phyloP scores from a whole-genome alignment of 2,888 invertebrate genomes.

The Sabatieria punctata region DNA sequence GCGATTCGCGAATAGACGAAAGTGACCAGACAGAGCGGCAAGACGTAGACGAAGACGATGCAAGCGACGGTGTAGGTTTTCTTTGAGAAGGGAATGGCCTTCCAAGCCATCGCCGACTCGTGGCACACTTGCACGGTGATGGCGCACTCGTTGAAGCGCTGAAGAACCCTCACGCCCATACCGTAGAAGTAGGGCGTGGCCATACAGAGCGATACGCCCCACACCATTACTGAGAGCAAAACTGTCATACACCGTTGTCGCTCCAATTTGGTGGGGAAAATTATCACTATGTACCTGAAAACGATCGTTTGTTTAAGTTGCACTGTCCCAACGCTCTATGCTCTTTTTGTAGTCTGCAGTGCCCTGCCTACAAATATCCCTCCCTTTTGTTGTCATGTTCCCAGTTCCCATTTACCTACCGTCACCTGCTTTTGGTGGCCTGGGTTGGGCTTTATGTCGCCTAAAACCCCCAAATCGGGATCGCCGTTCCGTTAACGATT shows the following conservation, averaged over 20 bases:
- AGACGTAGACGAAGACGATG: conserved; percentile 60
- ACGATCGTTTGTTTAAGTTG: no score
- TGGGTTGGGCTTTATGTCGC: no score
- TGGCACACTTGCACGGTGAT: neutral
- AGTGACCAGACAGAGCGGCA: conserved; percentile 64
- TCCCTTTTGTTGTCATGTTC: no score
- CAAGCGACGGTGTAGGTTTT: conserved; percentile 62
- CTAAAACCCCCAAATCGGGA: no score
- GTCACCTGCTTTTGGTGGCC: no score
- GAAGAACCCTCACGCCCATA: conserved; percentile 27
- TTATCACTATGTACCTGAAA: conserved; percentile 8
- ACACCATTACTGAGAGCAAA: conserved; percentile 31
- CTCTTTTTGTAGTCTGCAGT: no score
- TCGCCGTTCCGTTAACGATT: no score
- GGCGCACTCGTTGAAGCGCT: neutral
- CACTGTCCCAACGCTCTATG: no score
- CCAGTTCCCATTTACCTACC: no score
- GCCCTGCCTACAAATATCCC: no score
- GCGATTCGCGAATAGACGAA: conserved; percentile 66
- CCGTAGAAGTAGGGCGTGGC: conserved; percentile 22
- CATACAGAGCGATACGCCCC: conserved; percentile 34
- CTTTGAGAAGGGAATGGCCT: conserved; percentile 53
- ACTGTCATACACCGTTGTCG: conserved; percentile 29
- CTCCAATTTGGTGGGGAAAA: conserved; percentile 7
- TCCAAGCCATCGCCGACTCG: conserved; percentile 45